Conservation (phyloP, 2,888 invertebrate genomes). For the Drosophila basisetae region DNA sequence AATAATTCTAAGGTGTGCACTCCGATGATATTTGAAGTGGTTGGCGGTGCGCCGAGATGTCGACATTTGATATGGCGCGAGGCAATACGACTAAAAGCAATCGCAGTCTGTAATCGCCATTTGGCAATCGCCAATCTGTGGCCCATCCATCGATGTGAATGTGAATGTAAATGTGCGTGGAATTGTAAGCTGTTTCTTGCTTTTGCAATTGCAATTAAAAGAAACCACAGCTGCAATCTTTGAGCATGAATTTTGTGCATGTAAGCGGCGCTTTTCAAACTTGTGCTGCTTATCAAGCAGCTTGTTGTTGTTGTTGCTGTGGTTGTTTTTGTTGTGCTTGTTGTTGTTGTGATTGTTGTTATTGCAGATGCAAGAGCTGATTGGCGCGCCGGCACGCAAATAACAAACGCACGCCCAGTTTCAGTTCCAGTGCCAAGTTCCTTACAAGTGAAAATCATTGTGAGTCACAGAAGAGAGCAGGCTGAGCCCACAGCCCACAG, state of each 20-base stretch:
- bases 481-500: conserved; percentile 54
- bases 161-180: conserved; percentile 51
- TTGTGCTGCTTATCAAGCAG: conserved; percentile 63
- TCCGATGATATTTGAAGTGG: conserved; percentile 75
- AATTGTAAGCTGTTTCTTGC: conserved; percentile 45
- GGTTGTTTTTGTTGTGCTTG: conserved; percentile 40
- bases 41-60: conserved; percentile 67
- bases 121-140: conserved; percentile 48
- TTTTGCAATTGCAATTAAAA: conserved; percentile 76
- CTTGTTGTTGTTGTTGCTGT: conserved; percentile 43
- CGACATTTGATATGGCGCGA: conserved; percentile 76
- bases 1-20: conserved; percentile 81
- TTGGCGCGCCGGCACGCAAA: conserved; percentile 68
- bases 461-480: conserved; percentile 59
- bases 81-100: conserved; percentile 56
- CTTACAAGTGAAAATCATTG: conserved; percentile 65
- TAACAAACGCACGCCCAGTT: conserved; percentile 66
- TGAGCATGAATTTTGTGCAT: conserved; percentile 77
- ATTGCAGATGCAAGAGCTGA: conserved; percentile 74
- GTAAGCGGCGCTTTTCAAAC: conserved; percentile 75
- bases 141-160: conserved; percentile 55
- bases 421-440: conserved; percentile 27
- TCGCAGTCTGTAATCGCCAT: conserved; percentile 30
- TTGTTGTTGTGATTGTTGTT: conserved; percentile 69
- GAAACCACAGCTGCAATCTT: conserved; percentile 70